Evolutionary conservation across 92 coral and sea anemone species (phyloP), one percentile per base, ranked within the genome.

Genomic region (Zoanthus solanderi): DNA sequence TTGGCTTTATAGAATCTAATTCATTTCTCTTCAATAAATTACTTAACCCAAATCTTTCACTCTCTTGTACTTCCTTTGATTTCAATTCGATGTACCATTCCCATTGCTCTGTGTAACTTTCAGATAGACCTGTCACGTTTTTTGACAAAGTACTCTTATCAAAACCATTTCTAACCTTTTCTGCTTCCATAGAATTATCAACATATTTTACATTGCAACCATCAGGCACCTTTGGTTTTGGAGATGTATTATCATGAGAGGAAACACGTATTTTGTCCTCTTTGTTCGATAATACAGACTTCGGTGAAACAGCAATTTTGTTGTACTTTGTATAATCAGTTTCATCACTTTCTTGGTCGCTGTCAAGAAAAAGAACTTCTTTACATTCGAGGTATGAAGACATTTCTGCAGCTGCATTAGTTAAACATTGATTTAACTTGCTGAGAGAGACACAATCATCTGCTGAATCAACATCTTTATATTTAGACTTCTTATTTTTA

Each of bases 331-430:
- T 42, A n/a, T 31, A 50, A 18, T 66, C 85, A 13, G 6, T 13
- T 63, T 81, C 85, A 44, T 66, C 75, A 14, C 13, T 13, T 63
- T 81, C 85, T 11, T 44, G 58, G 12, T 76, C 89, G 1, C 81
- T 76, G 57, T 87, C 86, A 56, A 48, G 78, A 23, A 58, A 78
- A 4, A 83, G 72, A 6, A n/a, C 73, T 83, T 47, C 76, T 47
- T 87, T 89, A 74, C 90, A 83, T 48, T 91, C 92, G 3, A 95
- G 84, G 82, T 95, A 93, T 0, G 98, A 84, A 2, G 96, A 93
- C 79, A 93, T 93, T 84, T 93, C 91, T 74, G 92, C 67, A 84
- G 92, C 89, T 63, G 96, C 98, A 83, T 93, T 95, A 74, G 92
- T 91, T 17, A 93, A 92, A 76, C 94, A 95, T 61, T 89, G 94